Conservation (phyloP, 1,140 invertebrate genomes). For the Leptopilina boulardi region DNA sequence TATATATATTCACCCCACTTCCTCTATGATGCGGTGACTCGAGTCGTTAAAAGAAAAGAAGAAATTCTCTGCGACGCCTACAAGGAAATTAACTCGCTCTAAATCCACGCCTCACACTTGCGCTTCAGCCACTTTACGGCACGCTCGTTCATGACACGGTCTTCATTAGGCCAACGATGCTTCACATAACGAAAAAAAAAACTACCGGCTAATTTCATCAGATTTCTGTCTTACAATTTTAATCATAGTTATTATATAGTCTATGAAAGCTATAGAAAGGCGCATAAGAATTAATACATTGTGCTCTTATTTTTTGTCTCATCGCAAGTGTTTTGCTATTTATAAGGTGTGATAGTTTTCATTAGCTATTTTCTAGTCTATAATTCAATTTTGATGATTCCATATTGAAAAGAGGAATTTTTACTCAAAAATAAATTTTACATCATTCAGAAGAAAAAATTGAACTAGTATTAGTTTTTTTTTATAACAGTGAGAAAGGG, state of each 20-base stretch:
- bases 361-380: no score
- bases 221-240: neutral
- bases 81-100: constrained; percentile 42
- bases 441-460: no score
- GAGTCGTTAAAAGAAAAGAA: constrained; percentile 40
- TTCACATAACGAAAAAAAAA: neutral
- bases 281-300: neutral
- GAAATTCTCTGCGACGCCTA: constrained; percentile 51
- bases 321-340: neutral
- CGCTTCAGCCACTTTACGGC: constrained; percentile 16
- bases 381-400: no score
- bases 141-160: constrained; percentile 11
- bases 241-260: constrained; percentile 14
- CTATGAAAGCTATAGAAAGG: neutral
- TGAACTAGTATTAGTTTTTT: neutral
- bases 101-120: constrained; percentile 6
- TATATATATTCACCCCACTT: constrained; percentile 20
- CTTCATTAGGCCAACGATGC: constrained; percentile 20
- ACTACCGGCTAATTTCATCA: neutral
- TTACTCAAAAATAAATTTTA: no score
- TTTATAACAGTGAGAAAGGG: neutral
- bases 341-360: no score
- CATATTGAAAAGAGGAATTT: no score
- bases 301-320: neutral
- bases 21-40: neutral